Conservation (phyloP, 1,140 invertebrate species). For the honey bee (Apis mellifera) region DNA sequence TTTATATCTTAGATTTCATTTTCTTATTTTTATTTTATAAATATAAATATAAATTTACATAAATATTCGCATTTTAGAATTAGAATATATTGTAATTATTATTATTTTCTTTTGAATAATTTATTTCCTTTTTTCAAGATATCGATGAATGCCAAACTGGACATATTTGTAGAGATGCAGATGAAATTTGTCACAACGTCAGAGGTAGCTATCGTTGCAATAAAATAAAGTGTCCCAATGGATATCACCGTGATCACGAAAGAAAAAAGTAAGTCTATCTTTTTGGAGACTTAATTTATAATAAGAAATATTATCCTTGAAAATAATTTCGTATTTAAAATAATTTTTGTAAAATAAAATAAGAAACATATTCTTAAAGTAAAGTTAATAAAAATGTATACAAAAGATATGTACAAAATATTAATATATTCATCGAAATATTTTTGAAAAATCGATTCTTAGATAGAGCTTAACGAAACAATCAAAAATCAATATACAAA, state of each 20-base stretch:
- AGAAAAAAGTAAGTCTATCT: conserved; percentile 87
- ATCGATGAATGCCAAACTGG: conserved; percentile 92
- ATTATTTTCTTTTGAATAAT: neutral
- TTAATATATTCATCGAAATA: too few species aligned
- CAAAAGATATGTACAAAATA: too few species aligned
- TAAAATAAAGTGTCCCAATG: conserved; percentile 90
- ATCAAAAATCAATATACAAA: too few species aligned
- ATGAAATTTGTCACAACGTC: conserved; percentile 95
- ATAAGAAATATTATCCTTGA: neutral
- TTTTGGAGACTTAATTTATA: neutral
- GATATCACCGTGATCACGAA: conserved; percentile 88
- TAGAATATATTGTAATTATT: neutral
- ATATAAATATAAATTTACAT: too few species aligned
- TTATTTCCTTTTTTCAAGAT: conserved; percentile 82
- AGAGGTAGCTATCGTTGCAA: conserved; percentile 94
- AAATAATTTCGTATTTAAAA: neutral
- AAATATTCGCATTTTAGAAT: neutral
- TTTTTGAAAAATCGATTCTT: too few species aligned
- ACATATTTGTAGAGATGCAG: conserved; percentile 83
- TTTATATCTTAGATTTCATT: too few species aligned
- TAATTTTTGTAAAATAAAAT: neutral
- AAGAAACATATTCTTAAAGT: too few species aligned
- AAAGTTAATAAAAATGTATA: too few species aligned
- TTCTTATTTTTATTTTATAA: too few species aligned
- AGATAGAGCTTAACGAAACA: too few species aligned